phyloP scores from a whole-genome alignment of 1,140 invertebrate genomes.

The Glossosoma conforme region DNA sequence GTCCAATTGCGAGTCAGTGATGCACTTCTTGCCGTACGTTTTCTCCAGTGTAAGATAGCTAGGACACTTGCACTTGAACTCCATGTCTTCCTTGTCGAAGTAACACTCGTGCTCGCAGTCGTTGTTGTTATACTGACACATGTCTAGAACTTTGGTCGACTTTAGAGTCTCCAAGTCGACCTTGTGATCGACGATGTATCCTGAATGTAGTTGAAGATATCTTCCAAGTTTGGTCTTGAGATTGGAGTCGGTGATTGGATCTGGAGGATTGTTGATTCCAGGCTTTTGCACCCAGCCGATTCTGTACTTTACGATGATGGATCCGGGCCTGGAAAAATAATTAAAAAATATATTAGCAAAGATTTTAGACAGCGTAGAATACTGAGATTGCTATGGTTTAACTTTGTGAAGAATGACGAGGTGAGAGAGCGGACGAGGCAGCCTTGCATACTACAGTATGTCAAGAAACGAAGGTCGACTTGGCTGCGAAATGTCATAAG shows the following conservation, averaged over 20 bases:
- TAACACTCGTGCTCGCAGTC: conserved; percentile 71
- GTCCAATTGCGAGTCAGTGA: conserved; percentile 3
- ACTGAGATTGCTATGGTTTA: no score
- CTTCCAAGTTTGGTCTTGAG: conserved; percentile 47
- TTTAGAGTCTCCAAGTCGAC: conserved; percentile 46
- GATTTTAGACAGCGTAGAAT: no score
- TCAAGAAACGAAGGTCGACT: no score
- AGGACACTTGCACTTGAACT: conserved; percentile 71
- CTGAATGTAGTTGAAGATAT: conserved; percentile 46
- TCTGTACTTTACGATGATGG: conserved; percentile 58
- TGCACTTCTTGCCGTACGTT: conserved; percentile 14
- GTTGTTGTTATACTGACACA: conserved; percentile 70
- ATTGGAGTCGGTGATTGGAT: conserved; percentile 48
- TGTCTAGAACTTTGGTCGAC: conserved; percentile 56
- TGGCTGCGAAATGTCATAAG: no score
- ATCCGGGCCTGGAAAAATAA: conserved; percentile 53
- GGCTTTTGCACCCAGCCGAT: conserved; percentile 57
- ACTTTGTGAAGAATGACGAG: no score
- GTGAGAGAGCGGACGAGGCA: no score
- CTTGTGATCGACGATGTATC: conserved; percentile 52
- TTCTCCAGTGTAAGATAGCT: conserved; percentile 43
- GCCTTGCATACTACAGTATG: no score
- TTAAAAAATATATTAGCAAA: no score
- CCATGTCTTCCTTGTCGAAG: conserved; percentile 58
- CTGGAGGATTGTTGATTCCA: conserved; percentile 43